Base-by-base conservation (phyloP, 2,797 vertebrate genomes). In the Phoxinus dragarum region DNA sequence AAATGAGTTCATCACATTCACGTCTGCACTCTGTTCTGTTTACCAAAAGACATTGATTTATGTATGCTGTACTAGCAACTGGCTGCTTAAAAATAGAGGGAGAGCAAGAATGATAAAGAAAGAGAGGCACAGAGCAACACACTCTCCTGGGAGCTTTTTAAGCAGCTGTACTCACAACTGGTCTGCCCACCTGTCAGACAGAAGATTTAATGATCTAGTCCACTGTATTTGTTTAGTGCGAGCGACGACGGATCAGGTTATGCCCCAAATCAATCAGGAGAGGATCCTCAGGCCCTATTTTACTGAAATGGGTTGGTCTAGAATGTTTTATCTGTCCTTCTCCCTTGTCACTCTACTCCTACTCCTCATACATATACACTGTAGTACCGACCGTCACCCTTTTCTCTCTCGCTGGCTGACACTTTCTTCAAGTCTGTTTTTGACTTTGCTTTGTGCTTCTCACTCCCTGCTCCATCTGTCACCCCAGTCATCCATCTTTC, bases 101-200 rank as follows among this genome's bases (percentile, higher is more conserved):
- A 56, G n/a, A 21, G 14, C 4, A 38, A 42, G 66, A 69, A 11
- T 27, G 19, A 67, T 38, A 36, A 78, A 52, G 66, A 74, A 77
- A 59, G 19, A 38, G 38, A 82, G 72, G 14, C 40, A 61, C 3
- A 72, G n/a, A 61, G 42, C 59, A 56, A 73, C 27, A 38, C 40
- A 21, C 66, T 82, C 81, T 81, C 81, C 47, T 67, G 82, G 78
- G 85, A 87, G 74, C 40, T 82, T 27, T 85, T 86, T 88, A 82
- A 82, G 78, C 69, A 78, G 73, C 47, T 49, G 31, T 42, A 56
- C 52, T 86, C 40, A 61, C 69, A 81, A 68, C 52, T 81, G 52
- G 49, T 68, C 67, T 73, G 59, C 67, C 74, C 54, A 78, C 69
- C 74, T 85, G 85, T 85, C 78, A 84, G 38, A 82, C 21, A 61